phyloP scores from a whole-genome alignment of 2,797 vertebrate species.

The Onychomys leucogaster region DNA sequence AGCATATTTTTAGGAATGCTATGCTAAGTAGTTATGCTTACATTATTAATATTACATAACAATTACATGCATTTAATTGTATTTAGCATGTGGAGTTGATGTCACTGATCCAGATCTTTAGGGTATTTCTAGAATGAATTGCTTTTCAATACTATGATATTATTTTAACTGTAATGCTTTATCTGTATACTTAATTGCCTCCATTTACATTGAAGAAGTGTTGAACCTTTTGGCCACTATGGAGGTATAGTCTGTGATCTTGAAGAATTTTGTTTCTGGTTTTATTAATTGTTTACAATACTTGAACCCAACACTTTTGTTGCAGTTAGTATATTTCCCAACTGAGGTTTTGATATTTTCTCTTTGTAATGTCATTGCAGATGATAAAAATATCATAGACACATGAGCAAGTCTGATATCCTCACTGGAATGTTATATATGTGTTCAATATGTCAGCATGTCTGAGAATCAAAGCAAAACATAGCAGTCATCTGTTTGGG shows the following conservation, averaged over 20 bases:
- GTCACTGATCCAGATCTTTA: neutral
- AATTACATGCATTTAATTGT: slow-evolving; percentile 29
- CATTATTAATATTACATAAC: neutral
- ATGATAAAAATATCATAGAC: slow-evolving; percentile 66
- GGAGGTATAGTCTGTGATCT: neutral
- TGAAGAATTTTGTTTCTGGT: slow-evolving; percentile 28
- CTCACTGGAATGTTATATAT: slow-evolving; percentile 56
- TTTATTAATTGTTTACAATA: slow-evolving; percentile 28
- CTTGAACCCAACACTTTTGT: slow-evolving; percentile 49
- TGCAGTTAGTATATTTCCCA: slow-evolving; percentile 59
- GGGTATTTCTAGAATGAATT: neutral
- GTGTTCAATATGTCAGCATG: slow-evolving; percentile 53
- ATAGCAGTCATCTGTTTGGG: slow-evolving; percentile 65
- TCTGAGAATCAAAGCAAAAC: slow-evolving; percentile 69
- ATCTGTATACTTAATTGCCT: neutral
- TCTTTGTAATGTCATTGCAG: slow-evolving; percentile 60
- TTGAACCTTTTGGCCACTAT: neutral
- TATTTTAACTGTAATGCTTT: neutral
- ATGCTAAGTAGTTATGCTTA: slow-evolving; percentile 1
- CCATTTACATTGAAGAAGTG: slow-evolving; percentile 17
- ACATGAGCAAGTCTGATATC: slow-evolving; percentile 59
- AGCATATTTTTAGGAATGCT: neutral
- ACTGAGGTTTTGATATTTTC: slow-evolving; percentile 68
- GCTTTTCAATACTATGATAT: neutral
- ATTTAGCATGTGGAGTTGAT: neutral